Evolutionary conservation across 2,797 vertebrate species (phyloP).

Genomic region (Pelobates cultripes): DNA sequence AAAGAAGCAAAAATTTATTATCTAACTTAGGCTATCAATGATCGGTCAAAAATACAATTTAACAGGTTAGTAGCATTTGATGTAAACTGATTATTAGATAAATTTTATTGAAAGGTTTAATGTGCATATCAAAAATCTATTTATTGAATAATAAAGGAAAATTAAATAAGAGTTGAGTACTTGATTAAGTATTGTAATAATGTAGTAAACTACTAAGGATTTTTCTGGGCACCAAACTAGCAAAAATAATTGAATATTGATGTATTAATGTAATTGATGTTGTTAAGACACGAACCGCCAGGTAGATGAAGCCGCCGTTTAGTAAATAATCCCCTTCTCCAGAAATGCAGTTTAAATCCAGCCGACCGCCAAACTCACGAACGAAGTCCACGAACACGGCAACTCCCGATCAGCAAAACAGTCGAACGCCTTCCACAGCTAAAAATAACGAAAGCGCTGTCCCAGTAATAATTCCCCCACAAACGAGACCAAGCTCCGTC

Average conservation of each 20-base stretch:
- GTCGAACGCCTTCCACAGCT: too few species aligned
- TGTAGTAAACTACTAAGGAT: conserved; percentile 70
- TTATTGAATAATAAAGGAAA: conserved; percentile 74
- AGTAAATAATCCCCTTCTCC: too few species aligned
- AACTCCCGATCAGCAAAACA: too few species aligned
- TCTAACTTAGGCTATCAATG: neutral
- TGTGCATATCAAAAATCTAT: conserved; percentile 68
- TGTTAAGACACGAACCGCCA: too few species aligned
- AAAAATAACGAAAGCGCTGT: too few species aligned
- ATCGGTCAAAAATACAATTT: neutral
- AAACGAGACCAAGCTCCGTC: too few species aligned
- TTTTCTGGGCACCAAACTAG: conserved; percentile 76
- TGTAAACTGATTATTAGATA: conserved; percentile 69
- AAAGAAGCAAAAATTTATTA: neutral
- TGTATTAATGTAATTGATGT: conserved; percentile 30
- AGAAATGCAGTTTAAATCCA: too few species aligned
- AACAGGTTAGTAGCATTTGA: conserved; percentile 48
- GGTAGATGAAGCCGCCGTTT: too few species aligned
- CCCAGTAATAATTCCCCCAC: too few species aligned
- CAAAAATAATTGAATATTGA: conserved; percentile 78
- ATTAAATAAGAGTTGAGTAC: conserved; percentile 69
- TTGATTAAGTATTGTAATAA: conserved; percentile 67
- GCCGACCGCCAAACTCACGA: too few species aligned
- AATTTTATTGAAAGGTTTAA: conserved; percentile 68
- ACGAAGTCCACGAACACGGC: too few species aligned